Conservation (phyloP, 2,888 invertebrate genomes). For the Pristionchus fissidentatus region DNA sequence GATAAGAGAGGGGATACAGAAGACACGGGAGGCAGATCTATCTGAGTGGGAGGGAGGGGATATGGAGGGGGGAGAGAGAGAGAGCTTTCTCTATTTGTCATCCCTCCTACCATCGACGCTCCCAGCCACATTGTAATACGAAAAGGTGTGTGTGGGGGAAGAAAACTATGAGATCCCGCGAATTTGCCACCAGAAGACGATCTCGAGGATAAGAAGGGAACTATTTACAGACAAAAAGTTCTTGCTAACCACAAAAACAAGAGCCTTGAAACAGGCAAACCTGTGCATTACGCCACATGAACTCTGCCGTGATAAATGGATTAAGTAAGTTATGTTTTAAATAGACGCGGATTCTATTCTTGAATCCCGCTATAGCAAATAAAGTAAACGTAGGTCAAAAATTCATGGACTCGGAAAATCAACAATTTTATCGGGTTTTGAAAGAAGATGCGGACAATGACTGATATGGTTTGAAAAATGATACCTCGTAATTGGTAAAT, state of each 20-base stretch:
- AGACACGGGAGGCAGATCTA: background rate
- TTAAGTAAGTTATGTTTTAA: no score
- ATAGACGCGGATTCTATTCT: no score
- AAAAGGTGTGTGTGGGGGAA: background rate
- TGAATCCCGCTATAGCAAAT: no score
- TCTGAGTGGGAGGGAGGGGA: conserved; percentile 37
- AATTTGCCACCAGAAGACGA: no score
- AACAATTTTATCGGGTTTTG: background rate
- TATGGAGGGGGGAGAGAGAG: background rate
- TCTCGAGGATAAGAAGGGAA: no score
- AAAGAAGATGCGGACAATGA: background rate
- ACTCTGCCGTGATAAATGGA: no score
- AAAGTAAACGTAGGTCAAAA: no score
- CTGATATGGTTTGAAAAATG: background rate
- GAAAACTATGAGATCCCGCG: conserved; percentile 5
- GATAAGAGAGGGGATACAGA: background rate
- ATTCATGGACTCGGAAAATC: background rate
- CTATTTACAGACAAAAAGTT: no score
- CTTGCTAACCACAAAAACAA: no score
- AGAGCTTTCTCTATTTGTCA: conserved; percentile 18
- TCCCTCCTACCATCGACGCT: no score
- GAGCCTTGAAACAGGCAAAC: no score
- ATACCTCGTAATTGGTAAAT: background rate
- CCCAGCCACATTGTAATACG: conserved; percentile 35
- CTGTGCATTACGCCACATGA: no score